These are phyloP conservation scores for Platichthys stellatus DNA, from an alignment of 2,113 vertebrate species.

Conservation along the genomic window DNA sequence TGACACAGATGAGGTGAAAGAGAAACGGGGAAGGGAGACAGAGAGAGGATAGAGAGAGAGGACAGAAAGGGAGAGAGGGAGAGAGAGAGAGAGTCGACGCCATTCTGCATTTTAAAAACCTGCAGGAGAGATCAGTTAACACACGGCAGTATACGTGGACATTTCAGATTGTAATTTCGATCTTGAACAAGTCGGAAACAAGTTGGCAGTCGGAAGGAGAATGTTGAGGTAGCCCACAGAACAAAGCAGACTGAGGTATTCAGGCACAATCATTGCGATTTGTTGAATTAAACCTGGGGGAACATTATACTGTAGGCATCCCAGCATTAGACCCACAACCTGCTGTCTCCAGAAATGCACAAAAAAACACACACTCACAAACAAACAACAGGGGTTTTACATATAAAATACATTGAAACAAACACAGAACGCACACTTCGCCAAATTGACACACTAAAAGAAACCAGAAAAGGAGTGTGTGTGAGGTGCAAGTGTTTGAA, in stretches of 20 bases:
- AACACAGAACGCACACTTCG: conserved; percentile 40
- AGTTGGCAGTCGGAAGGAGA: not conserved
- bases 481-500: not conserved
- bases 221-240: conserved; percentile 31
- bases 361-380: conserved; percentile 16
- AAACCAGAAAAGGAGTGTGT: not conserved
- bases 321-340: conserved; percentile 40
- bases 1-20: conserved; percentile 18
- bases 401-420: conserved; percentile 14
- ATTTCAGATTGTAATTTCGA: conserved; percentile 10
- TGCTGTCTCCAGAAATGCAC: conserved; percentile 50
- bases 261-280: not conserved
- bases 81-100: conserved; percentile 31
- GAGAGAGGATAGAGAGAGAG: conserved; percentile 14
- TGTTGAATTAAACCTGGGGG: conserved; percentile 18
- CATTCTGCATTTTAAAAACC: conserved; percentile 46
- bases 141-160: conserved; percentile 16
- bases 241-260: too few relatives aligned
- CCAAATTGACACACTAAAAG: conserved; percentile 16
- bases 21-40: conserved; percentile 27
- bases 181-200: not conserved
- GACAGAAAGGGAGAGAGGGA: too few relatives aligned
- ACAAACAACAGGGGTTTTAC: conserved; percentile 20
- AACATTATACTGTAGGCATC: conserved; percentile 6
- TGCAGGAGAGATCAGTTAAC: conserved; percentile 58